A percentile compares a stretch with the other conserved stretches of the same genome.
These are phyloP conservation scores for Resseliella maxima DNA, from an alignment of 2,888 invertebrate genomes.

Conservation along the genomic window DNA sequence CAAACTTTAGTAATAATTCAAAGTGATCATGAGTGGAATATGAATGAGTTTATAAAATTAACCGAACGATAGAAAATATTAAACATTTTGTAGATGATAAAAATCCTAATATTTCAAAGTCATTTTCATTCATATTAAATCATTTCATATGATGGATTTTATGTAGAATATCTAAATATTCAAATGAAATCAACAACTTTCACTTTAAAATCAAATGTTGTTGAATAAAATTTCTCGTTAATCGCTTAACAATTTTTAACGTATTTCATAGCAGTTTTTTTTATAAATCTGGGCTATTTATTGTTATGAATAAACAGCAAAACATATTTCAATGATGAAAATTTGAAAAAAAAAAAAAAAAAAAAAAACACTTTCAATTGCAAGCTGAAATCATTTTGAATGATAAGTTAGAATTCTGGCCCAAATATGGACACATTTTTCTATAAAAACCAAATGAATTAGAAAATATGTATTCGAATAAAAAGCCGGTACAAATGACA, in stretches of 20 bases:
- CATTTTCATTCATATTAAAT: neutral
- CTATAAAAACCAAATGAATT: neutral
- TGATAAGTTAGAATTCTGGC: neutral
- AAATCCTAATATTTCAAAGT: neutral
- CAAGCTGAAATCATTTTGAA: neutral
- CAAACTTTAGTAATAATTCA: no score
- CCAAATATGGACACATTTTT: neutral
- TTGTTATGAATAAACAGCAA: no score
- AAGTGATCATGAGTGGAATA: no score
- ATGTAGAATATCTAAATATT: no score
- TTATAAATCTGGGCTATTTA: no score
- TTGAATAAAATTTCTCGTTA: no score
- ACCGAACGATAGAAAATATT: neutral
- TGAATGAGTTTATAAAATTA: neutral
- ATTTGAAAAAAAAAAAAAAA: no score
- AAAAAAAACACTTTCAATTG: neutral
- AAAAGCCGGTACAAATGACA: neutral
- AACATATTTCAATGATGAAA: no score
- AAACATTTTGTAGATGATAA: neutral
- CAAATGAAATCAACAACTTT: no score
- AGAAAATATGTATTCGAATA: neutral
- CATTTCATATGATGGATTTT: neutral
- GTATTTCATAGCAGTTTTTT: no score
- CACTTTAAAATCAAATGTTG: no score
- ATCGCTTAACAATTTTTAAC: no score